Base-by-base conservation (phyloP, 2,888 invertebrate species). In the Helleia helle region DNA sequence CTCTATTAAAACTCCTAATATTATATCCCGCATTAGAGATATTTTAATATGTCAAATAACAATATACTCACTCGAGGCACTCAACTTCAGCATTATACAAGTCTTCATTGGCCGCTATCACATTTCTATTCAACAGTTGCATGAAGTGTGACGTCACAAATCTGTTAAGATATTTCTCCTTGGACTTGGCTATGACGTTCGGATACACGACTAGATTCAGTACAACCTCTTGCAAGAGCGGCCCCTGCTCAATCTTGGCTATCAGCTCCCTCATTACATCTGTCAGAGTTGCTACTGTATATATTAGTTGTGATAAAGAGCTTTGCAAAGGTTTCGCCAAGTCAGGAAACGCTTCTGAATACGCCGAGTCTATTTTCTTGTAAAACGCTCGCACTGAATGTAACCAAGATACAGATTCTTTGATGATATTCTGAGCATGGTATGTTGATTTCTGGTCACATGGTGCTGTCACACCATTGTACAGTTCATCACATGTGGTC, bases 321-420 rank as follows among this genome's bases (percentile, higher is more conserved):
- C 87, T 83, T 36, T 91, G 79, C 11, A 95, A 71, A 0, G 95
- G 94, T 44, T 89, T 86, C 0, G 91, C 87, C 38, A 96, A 79
- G 64, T 96, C 96, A 0, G 92, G 91, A 61, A 94, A 95, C n/a
- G 89, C 88, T 2, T 87, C 77, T 0, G 87, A 74, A 59, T 89
- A 92, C 0, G 67, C 69, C 2, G 58, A 67, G 14, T 89, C 81
- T 15, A 91, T 61, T 56, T 86, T 86, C 36, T 79, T 80, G 28
- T 85, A 77, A 58, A 90, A 90, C 24, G 77, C 81, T 40, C 84
- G 74, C 4, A 87, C 66, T 0, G 90, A 89, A 46, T 77, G 69
- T 17, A 86, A 62, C 87, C 88, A 87, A 0, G 77, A 83, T 1
- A 72, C 52, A 0, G 79, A 74, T 54, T 87, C 81, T 51, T 73